Base-by-base conservation (phyloP, 2,888 invertebrate species). In the Plagodis pulveraria region DNA sequence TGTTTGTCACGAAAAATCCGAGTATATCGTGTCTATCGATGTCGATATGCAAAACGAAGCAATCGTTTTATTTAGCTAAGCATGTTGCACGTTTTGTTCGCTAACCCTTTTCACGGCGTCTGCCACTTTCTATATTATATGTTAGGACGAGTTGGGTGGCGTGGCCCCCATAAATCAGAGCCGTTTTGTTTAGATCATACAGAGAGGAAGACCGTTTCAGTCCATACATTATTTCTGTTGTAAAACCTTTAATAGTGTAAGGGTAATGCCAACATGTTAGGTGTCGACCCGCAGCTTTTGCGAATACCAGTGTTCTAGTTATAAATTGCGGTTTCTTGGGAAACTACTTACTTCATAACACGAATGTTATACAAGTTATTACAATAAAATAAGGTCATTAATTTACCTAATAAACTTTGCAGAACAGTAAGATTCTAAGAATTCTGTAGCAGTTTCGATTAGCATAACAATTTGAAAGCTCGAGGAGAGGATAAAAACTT, bases 151-250 rank as follows among this genome's bases (percentile, higher is more conserved):
- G 78, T 77, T 80, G 85, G 83, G 85, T 81, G 84, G 82, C 78
- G 76, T 70, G 82, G 79, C 84, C 84, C 78, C 80, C 79, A 87
- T 87, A 88, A 89, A 88, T 89, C 88, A 87, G 85, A 80, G 83
- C 81, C 87, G 82, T 88, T 87, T 87, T 87, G 86, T 87, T 87
- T 89, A 88, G 87, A 88, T 87, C 86, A 88, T 84, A 83, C 85
- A 81, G 75, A 81, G 83, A 85, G 83, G 81, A 82, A 80, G 82
- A 83, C 78, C 71, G 74, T 74, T 75, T 73, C 78, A 75, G 71
- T 73, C 77, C 83, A 81, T 83, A 81, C 80, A 83, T 86, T 84
- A 86, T 82, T 83, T 84, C 76, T 77, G 82, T 75, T 86, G 83
- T 84, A 86, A 86, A 86, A 84, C 83, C 83, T 81, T 81, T 85